These are phyloP conservation scores for Tetrax tetrax DNA, from an alignment of 2,113 vertebrate species.

Conservation along the genomic window DNA sequence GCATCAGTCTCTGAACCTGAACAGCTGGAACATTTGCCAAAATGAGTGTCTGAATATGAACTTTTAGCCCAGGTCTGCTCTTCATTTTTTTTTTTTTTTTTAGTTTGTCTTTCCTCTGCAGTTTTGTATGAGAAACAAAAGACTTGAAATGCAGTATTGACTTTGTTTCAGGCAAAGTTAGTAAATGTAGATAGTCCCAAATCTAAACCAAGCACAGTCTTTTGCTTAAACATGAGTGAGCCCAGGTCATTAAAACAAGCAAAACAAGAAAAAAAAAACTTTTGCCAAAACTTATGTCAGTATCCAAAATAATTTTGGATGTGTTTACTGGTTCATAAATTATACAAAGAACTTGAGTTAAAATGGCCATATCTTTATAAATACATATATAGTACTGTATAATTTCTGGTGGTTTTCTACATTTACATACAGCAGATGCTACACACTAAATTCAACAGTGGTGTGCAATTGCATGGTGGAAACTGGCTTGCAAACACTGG, in stretches of 20 bases:
- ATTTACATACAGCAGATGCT: background rate
- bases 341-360: background rate
- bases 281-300: background rate
- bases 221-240: background rate
- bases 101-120: background rate
- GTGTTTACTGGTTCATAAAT: background rate
- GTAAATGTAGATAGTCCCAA: background rate
- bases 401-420: background rate
- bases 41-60: background rate
- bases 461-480: background rate
- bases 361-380: background rate
- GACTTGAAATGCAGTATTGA: background rate
- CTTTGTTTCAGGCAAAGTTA: background rate
- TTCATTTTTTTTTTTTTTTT: background rate
- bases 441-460: background rate
- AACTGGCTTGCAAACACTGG: background rate
- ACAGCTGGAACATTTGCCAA: background rate
- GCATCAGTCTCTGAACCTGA: background rate
- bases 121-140: background rate
- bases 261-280: background rate
- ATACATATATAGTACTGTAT: background rate
- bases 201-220: background rate
- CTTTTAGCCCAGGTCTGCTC: background rate
- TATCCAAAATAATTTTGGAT: background rate
- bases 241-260: background rate